Evolutionary conservation across 1,140 invertebrate genomes (phyloP), one percentile per base, ranked within the genome.

Genomic region (Bicyclus anynana): DNA sequence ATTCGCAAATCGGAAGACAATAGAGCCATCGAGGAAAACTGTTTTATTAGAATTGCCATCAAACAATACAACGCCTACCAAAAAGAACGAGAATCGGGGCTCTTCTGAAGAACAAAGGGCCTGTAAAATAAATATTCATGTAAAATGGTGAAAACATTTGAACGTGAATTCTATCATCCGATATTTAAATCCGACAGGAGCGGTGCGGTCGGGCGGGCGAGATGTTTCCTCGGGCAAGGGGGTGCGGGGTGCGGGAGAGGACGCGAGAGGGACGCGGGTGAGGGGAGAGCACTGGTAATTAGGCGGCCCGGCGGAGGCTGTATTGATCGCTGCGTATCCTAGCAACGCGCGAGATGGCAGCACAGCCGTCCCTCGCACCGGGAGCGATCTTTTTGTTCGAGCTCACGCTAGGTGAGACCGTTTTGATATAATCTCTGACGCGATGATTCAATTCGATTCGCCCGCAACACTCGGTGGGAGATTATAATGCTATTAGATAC

Each of bases 271-370:
- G 57, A 37, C 50, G 56, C 14, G 60, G 26, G 60, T 53, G 13
- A 58, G 38, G 62, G 59, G 66, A 44, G 44, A 62, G 70, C 55
- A 52, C 61, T 60, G 74, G 77, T 83, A 87, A 87, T 85, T 84
- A 87, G 82, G 82, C 80, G 78, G 80, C 82, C 84, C 82, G 84
- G 84, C 82, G 82, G 82, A 87, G 84, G 82, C 84, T 87, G 84
- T 85, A 87, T 87, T 83, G 84, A 87, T 87, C 84, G 70, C 57
- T 42, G 69, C 74, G 84, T 87, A 72, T 75, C 84, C 82, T 84
- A 84, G 84, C 84, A 84, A 87, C 84, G 79, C 79, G 78, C 66
- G 82, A 84, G 80, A 85, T 87, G 81, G 79, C 84, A 79, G 77
- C 77, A 78, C 80, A 67, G 72, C 72, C 71, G 65, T 69, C 67